Evolutionary conservation across 2,113 vertebrate species (phyloP).

Genomic region (Pantherophis guttatus): DNA sequence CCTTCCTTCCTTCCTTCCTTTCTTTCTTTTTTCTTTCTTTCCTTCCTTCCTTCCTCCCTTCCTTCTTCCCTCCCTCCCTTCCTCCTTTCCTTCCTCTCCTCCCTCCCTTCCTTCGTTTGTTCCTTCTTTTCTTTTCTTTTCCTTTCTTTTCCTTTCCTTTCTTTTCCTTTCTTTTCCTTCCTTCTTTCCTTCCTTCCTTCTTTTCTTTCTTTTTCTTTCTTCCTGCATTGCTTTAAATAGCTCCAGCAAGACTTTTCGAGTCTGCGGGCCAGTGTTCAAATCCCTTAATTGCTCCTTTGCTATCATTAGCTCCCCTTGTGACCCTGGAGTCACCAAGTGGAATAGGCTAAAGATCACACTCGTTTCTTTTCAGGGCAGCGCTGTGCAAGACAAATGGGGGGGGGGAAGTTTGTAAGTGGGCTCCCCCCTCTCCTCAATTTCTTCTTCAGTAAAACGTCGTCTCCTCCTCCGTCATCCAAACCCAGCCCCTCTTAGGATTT

Average conservation of each 20-base stretch:
- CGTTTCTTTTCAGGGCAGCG: neutral
- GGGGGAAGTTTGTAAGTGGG: constrained; percentile 56
- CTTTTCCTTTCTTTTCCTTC: too few relatives aligned
- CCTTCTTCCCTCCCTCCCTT: too few relatives aligned
- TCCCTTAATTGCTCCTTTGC: constrained; percentile 34
- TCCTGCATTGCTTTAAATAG: constrained; percentile 28
- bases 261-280: constrained; percentile 59
- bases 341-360: neutral
- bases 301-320: constrained; percentile 9
- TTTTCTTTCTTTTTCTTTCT: too few relatives aligned
- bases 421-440: constrained; percentile 58
- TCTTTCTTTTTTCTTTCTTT: too few relatives aligned
- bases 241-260: constrained; percentile 50
- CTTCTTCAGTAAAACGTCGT: constrained; percentile 66
- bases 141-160: too few relatives aligned
- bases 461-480: constrained; percentile 62
- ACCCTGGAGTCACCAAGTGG: neutral
- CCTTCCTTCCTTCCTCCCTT: too few relatives aligned
- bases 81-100: too few relatives aligned
- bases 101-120: too few relatives aligned
- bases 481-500: constrained; percentile 69
- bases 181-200: too few relatives aligned
- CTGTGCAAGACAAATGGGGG: constrained; percentile 44
- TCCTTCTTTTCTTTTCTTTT: too few relatives aligned
- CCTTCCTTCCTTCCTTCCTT: fast-evolving